A percentile compares a stretch with the other conserved stretches of the same genome.
These are phyloP conservation scores for Porites evermanni DNA, from an alignment of 92 coral and sea anemone genomes.

Conservation along the genomic window DNA sequence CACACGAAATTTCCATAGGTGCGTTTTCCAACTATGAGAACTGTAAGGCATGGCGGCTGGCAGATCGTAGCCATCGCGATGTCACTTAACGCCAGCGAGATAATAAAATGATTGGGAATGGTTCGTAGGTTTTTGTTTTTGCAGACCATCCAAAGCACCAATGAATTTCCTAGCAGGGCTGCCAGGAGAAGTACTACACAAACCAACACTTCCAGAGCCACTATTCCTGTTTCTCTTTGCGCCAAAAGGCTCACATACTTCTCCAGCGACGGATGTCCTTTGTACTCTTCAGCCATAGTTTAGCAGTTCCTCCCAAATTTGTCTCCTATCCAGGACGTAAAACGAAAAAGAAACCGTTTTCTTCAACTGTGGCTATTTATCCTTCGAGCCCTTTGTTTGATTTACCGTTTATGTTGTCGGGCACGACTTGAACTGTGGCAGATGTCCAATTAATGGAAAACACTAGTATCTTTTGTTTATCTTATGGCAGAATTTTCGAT, in stretches of 20 bases:
- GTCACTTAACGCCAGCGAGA: slow-evolving; percentile 72
- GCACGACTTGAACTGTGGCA: slow-evolving; percentile 2
- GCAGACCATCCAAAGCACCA: slow-evolving; percentile 81
- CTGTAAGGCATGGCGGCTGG: slow-evolving; percentile 80
- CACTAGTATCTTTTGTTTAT: slow-evolving; percentile 5
- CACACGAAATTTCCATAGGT: slow-evolving; percentile 81
- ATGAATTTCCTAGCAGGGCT: slow-evolving; percentile 68
- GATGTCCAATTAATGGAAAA: slow-evolving; percentile 42
- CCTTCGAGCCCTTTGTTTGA: neutral
- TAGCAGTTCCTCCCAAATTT: no score
- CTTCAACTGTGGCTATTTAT: neutral
- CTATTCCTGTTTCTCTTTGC: slow-evolving; percentile 47
- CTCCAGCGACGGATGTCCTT: slow-evolving; percentile 52
- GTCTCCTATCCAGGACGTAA: neutral
- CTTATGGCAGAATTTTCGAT: slow-evolving; percentile 3
- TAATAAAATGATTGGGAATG: slow-evolving; percentile 75
- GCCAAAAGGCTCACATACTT: slow-evolving; percentile 59
- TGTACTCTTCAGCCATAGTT: slow-evolving; percentile 20
- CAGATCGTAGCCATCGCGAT: slow-evolving; percentile 74
- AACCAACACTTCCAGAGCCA: slow-evolving; percentile 53
- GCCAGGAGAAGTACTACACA: slow-evolving; percentile 58
- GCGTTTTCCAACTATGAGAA: slow-evolving; percentile 71
- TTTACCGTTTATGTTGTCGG: slow-evolving; percentile 3
- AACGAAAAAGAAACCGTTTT: slow-evolving; percentile 6
- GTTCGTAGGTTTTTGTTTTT: slow-evolving; percentile 73